A percentile compares a stretch with the other conserved stretches of the same genome.
Evolutionary conservation across 2,797 vertebrate species (phyloP).

Genomic region (Lepidocolaptes lacrymiger): DNA sequence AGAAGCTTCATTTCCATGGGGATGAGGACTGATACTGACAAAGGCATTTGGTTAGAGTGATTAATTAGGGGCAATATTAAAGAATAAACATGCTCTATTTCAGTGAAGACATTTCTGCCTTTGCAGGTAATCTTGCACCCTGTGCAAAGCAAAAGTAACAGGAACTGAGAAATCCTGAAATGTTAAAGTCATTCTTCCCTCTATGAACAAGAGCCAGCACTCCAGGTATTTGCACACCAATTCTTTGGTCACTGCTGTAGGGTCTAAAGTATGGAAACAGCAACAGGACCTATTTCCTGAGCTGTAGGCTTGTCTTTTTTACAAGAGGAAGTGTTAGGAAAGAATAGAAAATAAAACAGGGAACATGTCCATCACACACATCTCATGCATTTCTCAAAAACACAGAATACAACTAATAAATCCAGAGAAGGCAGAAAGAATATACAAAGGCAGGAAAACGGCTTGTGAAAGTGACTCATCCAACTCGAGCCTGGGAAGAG

Average conservation of each 20-base stretch:
- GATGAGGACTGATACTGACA: neutral
- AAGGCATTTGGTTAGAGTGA: neutral
- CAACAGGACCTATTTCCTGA: neutral
- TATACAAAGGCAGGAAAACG: neutral
- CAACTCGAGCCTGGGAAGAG: neutral
- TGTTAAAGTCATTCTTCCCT: neutral
- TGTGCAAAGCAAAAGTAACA: neutral
- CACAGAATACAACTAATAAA: neutral
- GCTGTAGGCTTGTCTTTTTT: neutral
- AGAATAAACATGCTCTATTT: neutral
- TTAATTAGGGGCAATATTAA: neutral
- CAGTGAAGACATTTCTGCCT: neutral
- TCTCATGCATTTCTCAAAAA: neutral
- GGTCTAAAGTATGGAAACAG: neutral
- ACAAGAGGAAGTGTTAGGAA: neutral
- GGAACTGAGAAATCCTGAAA: neutral
- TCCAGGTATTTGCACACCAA: neutral
- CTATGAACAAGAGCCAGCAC: fast-evolving
- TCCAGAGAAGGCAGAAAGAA: neutral
- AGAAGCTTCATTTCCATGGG: neutral
- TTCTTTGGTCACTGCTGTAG: neutral
- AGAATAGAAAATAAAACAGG: neutral
- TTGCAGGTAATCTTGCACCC: neutral
- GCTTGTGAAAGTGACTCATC: neutral
- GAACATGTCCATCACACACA: neutral